phyloP scores from a whole-genome alignment of 1,140 invertebrate species.

The Sycophila sp. region DNA sequence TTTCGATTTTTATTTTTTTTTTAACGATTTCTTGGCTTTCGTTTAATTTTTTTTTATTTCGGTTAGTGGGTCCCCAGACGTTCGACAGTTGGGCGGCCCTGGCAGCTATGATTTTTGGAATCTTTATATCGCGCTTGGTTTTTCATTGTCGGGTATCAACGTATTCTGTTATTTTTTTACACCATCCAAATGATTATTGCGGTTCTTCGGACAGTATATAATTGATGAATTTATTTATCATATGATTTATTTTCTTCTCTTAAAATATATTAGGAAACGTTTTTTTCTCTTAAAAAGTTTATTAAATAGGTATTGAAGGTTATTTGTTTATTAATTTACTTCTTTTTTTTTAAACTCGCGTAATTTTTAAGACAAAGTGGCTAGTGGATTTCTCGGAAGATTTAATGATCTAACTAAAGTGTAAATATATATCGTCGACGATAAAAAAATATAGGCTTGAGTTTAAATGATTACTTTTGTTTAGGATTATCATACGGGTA shows the following conservation, averaged over 20 bases:
- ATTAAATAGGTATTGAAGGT: not conserved
- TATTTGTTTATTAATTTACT: not conserved
- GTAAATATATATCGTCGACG: not conserved
- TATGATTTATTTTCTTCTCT: not conserved
- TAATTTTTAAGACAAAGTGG: not conserved
- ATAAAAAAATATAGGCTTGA: constrained; percentile 3
- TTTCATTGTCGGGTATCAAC: not conserved
- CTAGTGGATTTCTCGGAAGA: not conserved
- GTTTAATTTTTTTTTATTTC: too few relatives aligned
- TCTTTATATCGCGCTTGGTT: not conserved
- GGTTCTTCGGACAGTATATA: not conserved
- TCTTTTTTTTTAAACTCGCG: not conserved
- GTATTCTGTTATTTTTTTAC: not conserved
- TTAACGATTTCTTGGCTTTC: not conserved
- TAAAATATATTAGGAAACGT: constrained; percentile 5
- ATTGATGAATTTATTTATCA: not conserved
- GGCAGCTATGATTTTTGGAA: not conserved
- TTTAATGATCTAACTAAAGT: not conserved
- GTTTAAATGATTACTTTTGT: not conserved
- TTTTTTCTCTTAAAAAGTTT: not conserved
- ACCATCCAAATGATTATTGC: not conserved
- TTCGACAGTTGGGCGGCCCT: not conserved
- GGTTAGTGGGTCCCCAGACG: too few relatives aligned
- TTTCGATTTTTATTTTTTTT: not conserved
- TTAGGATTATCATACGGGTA: not conserved